phyloP scores from a whole-genome alignment of 1,140 invertebrate genomes.

The Fopius arisanus region DNA sequence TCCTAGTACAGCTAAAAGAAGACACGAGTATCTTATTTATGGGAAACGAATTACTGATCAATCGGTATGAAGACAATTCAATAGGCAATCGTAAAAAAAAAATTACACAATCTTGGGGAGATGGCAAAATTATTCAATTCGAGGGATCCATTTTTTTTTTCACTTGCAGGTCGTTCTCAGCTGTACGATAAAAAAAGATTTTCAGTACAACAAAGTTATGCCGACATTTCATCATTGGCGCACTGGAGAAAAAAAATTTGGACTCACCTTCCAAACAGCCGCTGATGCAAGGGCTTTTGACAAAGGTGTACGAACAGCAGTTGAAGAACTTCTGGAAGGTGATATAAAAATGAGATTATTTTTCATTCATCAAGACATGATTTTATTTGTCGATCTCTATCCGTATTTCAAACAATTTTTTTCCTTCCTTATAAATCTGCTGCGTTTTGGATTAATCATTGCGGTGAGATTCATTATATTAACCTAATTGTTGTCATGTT shows the following conservation, averaged over 20 bases:
- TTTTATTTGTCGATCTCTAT: not conserved
- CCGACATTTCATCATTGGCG: conserved; percentile 98
- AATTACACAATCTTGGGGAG: too few relatives aligned
- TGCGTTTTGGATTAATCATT: not conserved
- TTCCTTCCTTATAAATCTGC: not conserved
- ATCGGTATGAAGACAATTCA: conserved; percentile 71
- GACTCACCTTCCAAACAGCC: conserved; percentile 92
- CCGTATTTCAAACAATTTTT: not conserved
- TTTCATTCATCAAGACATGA: not conserved
- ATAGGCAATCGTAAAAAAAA: conserved; percentile 3
- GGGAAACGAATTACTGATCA: conserved; percentile 91
- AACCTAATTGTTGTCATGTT: not conserved
- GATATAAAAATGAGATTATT: too few relatives aligned
- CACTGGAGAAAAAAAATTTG: conserved; percentile 93
- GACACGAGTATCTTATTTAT: conserved; percentile 89
- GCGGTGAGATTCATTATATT: not conserved
- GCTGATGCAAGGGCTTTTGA: conserved; percentile 94
- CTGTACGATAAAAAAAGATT: conserved; percentile 94
- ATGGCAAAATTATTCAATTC: too few relatives aligned
- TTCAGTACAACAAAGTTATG: conserved; percentile 97
- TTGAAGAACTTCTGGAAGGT: conserved; percentile 93
- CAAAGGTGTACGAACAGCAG: conserved; percentile 87
- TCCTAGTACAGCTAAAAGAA: conserved; percentile 60
- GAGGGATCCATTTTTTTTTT: too few relatives aligned
- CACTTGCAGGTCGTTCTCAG: conserved; percentile 83